Evolutionary conservation across 2,113 vertebrate species (phyloP).

Genomic region (Electrona antarctica): DNA sequence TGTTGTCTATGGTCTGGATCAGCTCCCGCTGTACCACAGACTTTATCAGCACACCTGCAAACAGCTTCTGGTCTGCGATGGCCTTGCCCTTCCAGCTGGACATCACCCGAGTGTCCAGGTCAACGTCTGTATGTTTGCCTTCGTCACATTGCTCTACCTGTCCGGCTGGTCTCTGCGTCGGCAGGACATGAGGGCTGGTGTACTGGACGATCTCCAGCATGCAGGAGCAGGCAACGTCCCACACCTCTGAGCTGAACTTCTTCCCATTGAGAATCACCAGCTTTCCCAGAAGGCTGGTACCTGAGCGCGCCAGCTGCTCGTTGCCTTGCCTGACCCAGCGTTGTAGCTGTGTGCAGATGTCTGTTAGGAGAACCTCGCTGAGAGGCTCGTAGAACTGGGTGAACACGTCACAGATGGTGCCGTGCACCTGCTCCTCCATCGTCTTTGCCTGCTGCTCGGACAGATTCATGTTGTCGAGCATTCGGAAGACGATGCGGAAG

Average conservation of each 20-base stretch:
- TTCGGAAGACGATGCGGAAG: conserved; percentile 95
- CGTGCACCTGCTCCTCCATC: conserved; percentile 96
- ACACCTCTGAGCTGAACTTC: conserved; percentile 94
- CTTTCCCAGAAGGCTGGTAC: conserved; percentile 96
- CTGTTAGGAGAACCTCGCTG: conserved; percentile 90
- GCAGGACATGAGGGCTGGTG: conserved; percentile 88
- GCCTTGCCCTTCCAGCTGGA: conserved; percentile 90
- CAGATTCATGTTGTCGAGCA: conserved; percentile 99
- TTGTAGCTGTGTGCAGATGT: conserved; percentile 93
- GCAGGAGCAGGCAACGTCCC: conserved; percentile 92
- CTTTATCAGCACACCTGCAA: conserved; percentile 95
- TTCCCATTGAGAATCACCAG: conserved; percentile 95
- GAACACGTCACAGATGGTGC: conserved; percentile 97
- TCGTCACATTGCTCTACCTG: conserved; percentile 91
- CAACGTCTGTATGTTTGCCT: conserved; percentile 87
- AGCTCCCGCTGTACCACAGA: conserved; percentile 96
- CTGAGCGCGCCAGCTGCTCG: conserved; percentile 94
- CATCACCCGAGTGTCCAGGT: conserved; percentile 92
- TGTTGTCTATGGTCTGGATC: conserved; percentile 97
- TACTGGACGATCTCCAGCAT: conserved; percentile 98
- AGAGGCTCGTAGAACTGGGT: conserved; percentile 96
- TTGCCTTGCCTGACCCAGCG: conserved; percentile 99
- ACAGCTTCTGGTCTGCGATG: conserved; percentile 91
- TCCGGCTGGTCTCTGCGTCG: conserved; percentile 91
- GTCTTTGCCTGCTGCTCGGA: conserved; percentile 97